Conservation (phyloP, 2,888 invertebrate species). For the Mimumesa dahlbomi region DNA sequence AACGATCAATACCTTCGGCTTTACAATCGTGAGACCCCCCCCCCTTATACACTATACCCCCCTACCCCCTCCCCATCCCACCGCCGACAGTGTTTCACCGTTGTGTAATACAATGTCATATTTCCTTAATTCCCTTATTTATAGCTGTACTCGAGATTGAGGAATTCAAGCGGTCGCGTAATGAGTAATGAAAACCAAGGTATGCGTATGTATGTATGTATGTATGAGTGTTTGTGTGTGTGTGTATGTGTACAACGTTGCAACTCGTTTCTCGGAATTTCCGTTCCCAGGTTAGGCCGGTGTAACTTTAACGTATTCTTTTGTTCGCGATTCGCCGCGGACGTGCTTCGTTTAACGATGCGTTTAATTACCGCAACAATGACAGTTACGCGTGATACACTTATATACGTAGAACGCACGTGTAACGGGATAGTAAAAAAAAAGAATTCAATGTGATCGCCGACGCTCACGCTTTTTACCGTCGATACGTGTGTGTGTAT, state of each 20-base stretch:
- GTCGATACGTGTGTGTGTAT: too few relatives aligned
- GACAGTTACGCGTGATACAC: not conserved
- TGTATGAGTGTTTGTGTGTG: too few relatives aligned
- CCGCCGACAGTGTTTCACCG: slow-evolving; percentile 15
- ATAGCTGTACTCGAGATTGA: slow-evolving; percentile 25
- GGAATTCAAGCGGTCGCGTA: slow-evolving; percentile 5
- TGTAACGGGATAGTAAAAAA: too few relatives aligned
- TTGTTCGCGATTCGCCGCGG: not conserved
- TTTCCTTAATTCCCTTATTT: slow-evolving; percentile 59
- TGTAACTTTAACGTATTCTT: not conserved
- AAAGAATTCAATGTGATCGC: too few relatives aligned
- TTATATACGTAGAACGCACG: too few relatives aligned
- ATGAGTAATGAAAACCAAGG: too few relatives aligned
- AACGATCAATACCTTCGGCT: slow-evolving; percentile 65
- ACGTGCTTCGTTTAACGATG: not conserved
- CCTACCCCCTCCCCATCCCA: not conserved
- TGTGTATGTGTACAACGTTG: too few relatives aligned
- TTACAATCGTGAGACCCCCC: slow-evolving; percentile 54
- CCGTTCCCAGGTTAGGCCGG: too few relatives aligned
- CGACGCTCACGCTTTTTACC: too few relatives aligned
- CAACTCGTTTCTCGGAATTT: too few relatives aligned
- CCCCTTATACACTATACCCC: slow-evolving; percentile 1
- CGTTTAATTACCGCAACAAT: not conserved
- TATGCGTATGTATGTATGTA: too few relatives aligned
- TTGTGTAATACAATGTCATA: slow-evolving; percentile 46